phyloP scores from a whole-genome alignment of 2,797 vertebrate genomes.

The Buceros bicornis region DNA sequence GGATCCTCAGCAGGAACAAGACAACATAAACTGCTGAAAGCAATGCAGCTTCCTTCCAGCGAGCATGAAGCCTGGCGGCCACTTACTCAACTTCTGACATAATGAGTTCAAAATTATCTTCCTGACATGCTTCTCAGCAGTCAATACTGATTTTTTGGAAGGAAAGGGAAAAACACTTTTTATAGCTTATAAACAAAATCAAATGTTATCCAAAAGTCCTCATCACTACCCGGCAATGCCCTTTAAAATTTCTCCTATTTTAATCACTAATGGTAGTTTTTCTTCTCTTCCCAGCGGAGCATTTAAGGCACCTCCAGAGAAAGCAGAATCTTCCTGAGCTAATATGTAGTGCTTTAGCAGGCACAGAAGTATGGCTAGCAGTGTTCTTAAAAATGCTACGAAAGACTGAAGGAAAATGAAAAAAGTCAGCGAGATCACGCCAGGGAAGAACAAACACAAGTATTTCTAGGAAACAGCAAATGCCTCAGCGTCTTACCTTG shows the following conservation, averaged over 20 bases:
- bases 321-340: neutral
- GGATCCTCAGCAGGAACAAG: neutral
- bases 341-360: rapidly evolving
- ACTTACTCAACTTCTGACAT: neutral
- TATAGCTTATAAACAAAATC: neutral
- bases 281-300: neutral
- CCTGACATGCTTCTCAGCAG: neutral
- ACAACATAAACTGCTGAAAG: neutral
- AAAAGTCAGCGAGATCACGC: neutral
- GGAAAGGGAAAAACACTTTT: neutral
- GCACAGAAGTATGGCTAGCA: neutral
- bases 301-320: neutral
- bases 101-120: neutral
- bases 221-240: neutral
- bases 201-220: neutral
- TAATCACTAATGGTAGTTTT: neutral
- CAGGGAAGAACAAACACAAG: neutral
- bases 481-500: slow-evolving; percentile 73
- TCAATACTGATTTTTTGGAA: neutral
- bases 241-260: neutral
- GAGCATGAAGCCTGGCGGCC: rapidly evolving
- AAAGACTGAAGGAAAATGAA: neutral
- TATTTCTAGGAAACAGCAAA: neutral
- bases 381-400: neutral
- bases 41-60: neutral